These are phyloP conservation scores for Pogonomyrmex californicus DNA, from an alignment of 1,140 invertebrate genomes.

Conservation along the genomic window DNA sequence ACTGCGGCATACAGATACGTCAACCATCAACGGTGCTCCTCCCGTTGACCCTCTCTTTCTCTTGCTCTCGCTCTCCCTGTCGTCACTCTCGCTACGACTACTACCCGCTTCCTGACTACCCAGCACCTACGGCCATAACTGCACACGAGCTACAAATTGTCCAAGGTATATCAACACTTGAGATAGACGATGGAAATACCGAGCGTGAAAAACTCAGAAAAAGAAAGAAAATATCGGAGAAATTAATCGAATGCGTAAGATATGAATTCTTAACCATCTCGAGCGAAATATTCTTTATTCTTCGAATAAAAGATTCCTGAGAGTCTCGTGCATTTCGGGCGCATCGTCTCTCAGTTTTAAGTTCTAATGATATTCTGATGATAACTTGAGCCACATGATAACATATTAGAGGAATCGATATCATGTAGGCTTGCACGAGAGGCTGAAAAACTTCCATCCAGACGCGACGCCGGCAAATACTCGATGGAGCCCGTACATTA, in stretches of 20 bases:
- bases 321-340: neutral
- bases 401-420: neutral
- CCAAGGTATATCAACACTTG: neutral
- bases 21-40: slow-evolving; percentile 73
- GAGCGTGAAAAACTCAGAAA: neutral
- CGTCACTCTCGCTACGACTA: slow-evolving; percentile 10
- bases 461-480: slow-evolving; percentile 1
- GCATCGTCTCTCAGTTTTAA: neutral
- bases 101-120: slow-evolving; percentile 29
- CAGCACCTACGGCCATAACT: slow-evolving; percentile 1
- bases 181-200: neutral
- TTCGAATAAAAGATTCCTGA: neutral
- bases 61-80: slow-evolving; percentile 19
- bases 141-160: slow-evolving; percentile 38
- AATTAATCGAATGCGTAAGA: neutral
- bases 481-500: slow-evolving; percentile 12
- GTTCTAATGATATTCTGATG: neutral
- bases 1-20: slow-evolving; percentile 76
- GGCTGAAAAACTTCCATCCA: neutral
- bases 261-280: neutral
- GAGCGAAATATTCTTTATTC: neutral
- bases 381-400: neutral
- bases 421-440: too few species aligned
- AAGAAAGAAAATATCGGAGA: neutral
- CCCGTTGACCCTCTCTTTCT: slow-evolving; percentile 48